Evolutionary conservation across 2,113 vertebrate genomes (phyloP).

Genomic region (Barbus barbus): DNA sequence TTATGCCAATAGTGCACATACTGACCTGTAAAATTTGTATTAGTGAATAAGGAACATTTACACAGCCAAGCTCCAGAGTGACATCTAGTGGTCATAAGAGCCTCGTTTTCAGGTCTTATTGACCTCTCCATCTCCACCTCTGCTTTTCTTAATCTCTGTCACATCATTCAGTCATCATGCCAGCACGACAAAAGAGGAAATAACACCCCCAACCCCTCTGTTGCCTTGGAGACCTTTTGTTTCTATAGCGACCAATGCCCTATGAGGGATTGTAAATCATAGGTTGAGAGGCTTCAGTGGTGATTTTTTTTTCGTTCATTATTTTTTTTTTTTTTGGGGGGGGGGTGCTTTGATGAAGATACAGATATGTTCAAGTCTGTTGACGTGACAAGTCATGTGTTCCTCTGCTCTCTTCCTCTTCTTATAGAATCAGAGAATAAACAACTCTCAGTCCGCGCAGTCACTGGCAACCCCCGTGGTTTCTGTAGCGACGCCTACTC

Average conservation of each 20-base stretch:
- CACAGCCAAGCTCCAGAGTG: constrained; percentile 65
- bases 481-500: constrained; percentile 98
- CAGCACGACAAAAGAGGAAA: constrained; percentile 51
- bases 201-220: constrained; percentile 64
- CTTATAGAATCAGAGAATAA: constrained; percentile 99
- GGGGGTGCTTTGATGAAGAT: constrained; percentile 51
- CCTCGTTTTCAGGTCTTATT: constrained; percentile 60
- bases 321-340: not conserved
- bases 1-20: not conserved
- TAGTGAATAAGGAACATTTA: not conserved
- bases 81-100: constrained; percentile 82
- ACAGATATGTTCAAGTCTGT: constrained; percentile 42
- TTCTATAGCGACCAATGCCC: constrained; percentile 94
- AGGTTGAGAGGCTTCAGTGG: constrained; percentile 91
- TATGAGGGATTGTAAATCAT: constrained; percentile 92
- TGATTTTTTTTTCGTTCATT: constrained; percentile 84
- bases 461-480: constrained; percentile 99
- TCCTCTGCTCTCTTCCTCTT: constrained; percentile 54
- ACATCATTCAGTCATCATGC: constrained; percentile 73
- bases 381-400: constrained; percentile 18
- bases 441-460: constrained; percentile 99
- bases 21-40: not conserved
- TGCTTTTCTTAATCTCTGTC: constrained; percentile 26
- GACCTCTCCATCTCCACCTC: constrained; percentile 30
- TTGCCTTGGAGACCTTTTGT: constrained; percentile 88